Conservation (phyloP, 2,888 invertebrate genomes). For the Eupithecia abbreviata region DNA sequence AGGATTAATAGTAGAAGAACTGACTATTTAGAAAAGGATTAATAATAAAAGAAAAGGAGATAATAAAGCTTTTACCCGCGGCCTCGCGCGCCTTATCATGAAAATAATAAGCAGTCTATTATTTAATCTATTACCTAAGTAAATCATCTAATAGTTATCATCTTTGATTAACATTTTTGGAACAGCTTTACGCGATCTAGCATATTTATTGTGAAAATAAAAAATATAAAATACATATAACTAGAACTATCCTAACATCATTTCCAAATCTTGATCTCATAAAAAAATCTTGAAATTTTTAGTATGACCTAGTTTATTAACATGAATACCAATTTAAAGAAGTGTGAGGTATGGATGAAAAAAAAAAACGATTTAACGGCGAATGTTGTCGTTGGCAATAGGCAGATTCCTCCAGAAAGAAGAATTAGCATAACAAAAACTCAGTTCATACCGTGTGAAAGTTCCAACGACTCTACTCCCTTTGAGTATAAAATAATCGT, state of each 20-base stretch:
- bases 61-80: background rate
- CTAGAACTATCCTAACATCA: background rate
- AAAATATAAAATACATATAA: no score
- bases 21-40: conserved; percentile 2
- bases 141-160: background rate
- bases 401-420: conserved; percentile 42
- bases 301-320: background rate
- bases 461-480: conserved; percentile 61
- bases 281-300: background rate
- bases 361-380: conserved; percentile 44
- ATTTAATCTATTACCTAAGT: background rate
- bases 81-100: background rate
- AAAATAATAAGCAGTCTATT: background rate
- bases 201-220: no score
- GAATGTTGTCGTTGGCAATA: conserved; percentile 42
- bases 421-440: conserved; percentile 65
- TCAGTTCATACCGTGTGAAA: conserved; percentile 70
- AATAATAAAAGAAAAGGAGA: no score
- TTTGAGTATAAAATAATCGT: conserved; percentile 70
- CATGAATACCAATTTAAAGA: background rate
- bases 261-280: background rate
- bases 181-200: background rate
- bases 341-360: background rate
- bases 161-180: background rate
- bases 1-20: no score